Conservation (phyloP, 1,140 invertebrate genomes). For the Contarinia nasturtii region DNA sequence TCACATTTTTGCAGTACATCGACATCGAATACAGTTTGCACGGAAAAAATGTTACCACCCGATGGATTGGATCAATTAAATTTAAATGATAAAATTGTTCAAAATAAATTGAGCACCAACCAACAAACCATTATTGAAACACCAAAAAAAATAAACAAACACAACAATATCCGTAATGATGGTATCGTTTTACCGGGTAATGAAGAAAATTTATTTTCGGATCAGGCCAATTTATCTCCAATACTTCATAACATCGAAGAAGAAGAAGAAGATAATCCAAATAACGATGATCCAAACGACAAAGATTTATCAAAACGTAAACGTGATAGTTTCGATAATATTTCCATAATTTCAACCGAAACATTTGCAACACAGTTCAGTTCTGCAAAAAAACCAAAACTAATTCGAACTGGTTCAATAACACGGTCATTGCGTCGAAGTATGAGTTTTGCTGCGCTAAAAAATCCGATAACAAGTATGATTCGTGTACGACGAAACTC, state of each 20-base stretch:
- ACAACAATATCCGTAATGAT: neutral
- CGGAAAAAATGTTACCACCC: too few species aligned
- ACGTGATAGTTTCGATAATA: slow-evolving; percentile 15
- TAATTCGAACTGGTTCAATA: slow-evolving; percentile 19
- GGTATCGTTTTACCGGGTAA: slow-evolving; percentile 3
- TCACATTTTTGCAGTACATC: too few species aligned
- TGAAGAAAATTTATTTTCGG: slow-evolving; percentile 6
- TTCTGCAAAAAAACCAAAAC: slow-evolving; percentile 18
- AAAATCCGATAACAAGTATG: slow-evolving; percentile 18
- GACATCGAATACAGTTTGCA: too few species aligned
- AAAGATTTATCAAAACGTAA: slow-evolving; percentile 16
- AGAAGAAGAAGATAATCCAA: slow-evolving; percentile 5
- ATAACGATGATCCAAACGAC: too few species aligned
- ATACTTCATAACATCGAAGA: slow-evolving; percentile 8
- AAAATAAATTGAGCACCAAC: slow-evolving; percentile 6
- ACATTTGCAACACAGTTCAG: slow-evolving; percentile 12
- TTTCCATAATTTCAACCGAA: slow-evolving; percentile 19
- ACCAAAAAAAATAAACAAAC: too few species aligned
- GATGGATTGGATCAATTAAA: neutral
- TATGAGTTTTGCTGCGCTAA: slow-evolving; percentile 19
- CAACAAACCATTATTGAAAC: too few species aligned
- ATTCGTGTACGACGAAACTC: slow-evolving; percentile 18
- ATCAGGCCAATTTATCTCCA: slow-evolving; percentile 12
- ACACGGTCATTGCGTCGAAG: slow-evolving; percentile 16
- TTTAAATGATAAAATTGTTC: neutral